Base-by-base conservation (phyloP, 2,113 vertebrate genomes). In the Spheniscus mendiculus region DNA sequence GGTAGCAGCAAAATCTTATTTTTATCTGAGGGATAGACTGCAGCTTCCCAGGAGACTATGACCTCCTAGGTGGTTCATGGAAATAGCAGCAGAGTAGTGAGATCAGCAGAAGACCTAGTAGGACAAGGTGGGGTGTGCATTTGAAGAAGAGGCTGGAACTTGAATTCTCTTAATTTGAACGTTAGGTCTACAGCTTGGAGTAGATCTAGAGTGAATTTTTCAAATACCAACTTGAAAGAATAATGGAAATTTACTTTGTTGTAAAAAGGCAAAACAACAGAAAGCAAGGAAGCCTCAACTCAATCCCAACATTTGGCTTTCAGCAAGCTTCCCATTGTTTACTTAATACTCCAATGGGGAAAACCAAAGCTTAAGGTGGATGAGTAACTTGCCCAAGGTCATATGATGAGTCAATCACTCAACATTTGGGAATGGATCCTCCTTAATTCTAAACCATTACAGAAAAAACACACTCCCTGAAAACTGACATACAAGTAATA, bases 341-440 rank as follows among this genome's bases (percentile, higher is more conserved):
- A 95, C 82, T 96, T 83, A 67, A 67, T 49, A 88, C 62, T 89
- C 80, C 72, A 80, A 71, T 30, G 2, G 3, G 78, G 84, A 96
- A 90, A 94, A 94, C 69, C 14, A 74, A 96, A 77, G 88, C 70
- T 89, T 70, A 94, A 89, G 79, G 94, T 93, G 73, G 83, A 83
- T 93, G 79, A 97, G 76, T 92, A 96, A 96, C 65, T 93, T 69
- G 94, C 89, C 91, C 82, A 94, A 93, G 79, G 87, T 74, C 67
- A 61, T 88, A 84, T 11, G 72, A 92, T 92, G 96, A 97, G 89
- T 96, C 97, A 97, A 89, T 78, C 87, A 76, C 87, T 88, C 53
- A 74, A 52, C 82, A 71, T 95, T 92, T 86, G 95, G 87, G 91
- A 97, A 97, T 65, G 87, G 86, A 77, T 79, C 73, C 84, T 97